These are phyloP conservation scores for Corvus hawaiiensis DNA, from an alignment of 2,113 vertebrate genomes.

Conservation along the genomic window DNA sequence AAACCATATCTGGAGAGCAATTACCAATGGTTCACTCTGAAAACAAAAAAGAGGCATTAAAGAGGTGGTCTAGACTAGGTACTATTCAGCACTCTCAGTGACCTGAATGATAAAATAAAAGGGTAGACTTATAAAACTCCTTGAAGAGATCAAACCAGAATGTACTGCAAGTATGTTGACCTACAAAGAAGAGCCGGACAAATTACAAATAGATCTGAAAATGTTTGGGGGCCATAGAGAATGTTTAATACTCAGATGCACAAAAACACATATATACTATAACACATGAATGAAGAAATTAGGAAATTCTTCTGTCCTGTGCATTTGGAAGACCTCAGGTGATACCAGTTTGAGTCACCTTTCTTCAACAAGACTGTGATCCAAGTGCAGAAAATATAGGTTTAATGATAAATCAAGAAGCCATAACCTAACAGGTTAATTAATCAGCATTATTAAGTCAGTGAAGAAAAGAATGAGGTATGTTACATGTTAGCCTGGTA, in stretches of 20 bases:
- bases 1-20: background rate
- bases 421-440: slow-evolving; percentile 10
- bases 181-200: background rate
- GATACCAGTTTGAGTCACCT: background rate
- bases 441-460: slow-evolving; percentile 9
- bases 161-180: background rate
- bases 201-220: background rate
- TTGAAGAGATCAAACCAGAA: background rate
- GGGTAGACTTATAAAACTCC: background rate
- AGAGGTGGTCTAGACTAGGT: background rate
- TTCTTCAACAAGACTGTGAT: background rate
- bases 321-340: background rate
- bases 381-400: background rate
- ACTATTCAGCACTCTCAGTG: background rate
- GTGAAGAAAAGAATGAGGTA: background rate
- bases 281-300: background rate
- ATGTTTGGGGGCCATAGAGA: background rate
- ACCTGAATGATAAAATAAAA: background rate
- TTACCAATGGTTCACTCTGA: background rate
- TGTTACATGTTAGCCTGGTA: background rate
- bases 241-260: background rate
- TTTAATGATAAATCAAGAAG: background rate
- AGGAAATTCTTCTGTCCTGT: background rate
- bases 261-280: background rate
- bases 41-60: background rate